Evolutionary conservation across 37 sponge, comb jelly and placozoan species (phyloP).

Genomic region (Dysidea cf. avara): DNA sequence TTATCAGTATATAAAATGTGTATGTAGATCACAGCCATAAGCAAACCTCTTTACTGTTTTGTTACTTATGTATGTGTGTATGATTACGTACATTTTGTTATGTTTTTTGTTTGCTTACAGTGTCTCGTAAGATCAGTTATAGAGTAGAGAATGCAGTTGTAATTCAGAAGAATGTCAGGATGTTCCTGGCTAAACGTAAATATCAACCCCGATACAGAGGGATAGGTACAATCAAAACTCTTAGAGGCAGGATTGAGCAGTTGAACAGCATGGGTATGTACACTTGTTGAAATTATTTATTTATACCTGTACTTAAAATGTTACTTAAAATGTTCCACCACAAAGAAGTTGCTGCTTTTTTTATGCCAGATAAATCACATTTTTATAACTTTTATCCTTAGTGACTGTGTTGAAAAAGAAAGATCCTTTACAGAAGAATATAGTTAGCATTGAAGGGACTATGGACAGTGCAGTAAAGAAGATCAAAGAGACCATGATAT

Average conservation of each 20-base stretch:
- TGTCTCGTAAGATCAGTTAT: conserved; percentile 78
- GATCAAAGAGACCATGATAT: conserved; percentile 46
- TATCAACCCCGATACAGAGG: conserved; percentile 73
- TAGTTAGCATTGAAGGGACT: conserved; percentile 17
- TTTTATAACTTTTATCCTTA: conserved; percentile 2
- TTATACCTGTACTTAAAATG: background rate
- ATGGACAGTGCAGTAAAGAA: conserved; percentile 40
- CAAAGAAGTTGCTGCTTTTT: too few species aligned
- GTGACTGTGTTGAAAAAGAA: conserved; percentile 69
- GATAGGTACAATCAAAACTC: background rate
- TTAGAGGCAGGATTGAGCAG: background rate
- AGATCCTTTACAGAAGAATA: too few species aligned
- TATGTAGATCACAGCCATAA: too few species aligned
- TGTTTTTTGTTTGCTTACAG: conserved; percentile 17
- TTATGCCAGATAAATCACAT: too few species aligned
- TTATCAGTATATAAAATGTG: too few species aligned
- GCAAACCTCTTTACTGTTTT: too few species aligned
- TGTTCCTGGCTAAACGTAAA: conserved; percentile 65
- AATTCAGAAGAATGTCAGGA: conserved; percentile 73
- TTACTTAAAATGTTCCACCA: too few species aligned
- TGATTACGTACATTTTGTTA: too few species aligned
- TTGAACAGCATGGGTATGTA: background rate
- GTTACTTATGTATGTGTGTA: too few species aligned
- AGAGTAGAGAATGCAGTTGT: conserved; percentile 60
- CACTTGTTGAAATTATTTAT: too few species aligned